Evolutionary conservation across 1,140 invertebrate species (phyloP), one percentile per base, ranked within the genome.

Genomic region (Maniola jurtina): DNA sequence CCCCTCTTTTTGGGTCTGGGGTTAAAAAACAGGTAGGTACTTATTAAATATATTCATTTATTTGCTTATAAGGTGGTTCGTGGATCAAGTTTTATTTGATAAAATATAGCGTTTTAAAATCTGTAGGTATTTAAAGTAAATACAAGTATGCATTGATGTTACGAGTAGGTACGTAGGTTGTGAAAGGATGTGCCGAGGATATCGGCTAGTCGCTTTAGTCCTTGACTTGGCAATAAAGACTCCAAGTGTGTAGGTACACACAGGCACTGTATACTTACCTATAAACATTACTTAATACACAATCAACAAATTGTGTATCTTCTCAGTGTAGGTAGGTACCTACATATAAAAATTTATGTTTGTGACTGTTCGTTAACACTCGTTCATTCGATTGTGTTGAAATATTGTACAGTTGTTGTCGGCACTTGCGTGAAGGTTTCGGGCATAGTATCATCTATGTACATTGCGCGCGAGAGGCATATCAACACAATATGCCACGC

Each of bases 151-250:
- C 54, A 33, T 61, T 50, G 50, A 42, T 55, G 50, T 40, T 70
- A 72, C n/a, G n/a, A n/a, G n/a, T n/a, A n/a, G n/a, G n/a, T n/a
- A n/a, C 67, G 71, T 75, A 71, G 72, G 66, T 75, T 71, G 78
- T 83, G 81, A 86, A 86, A 83, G 81, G 83, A 83, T 82, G 78
- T 77, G 58, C 65, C 64, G 69, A 76, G 75, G 80, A 77, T 75
- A 70, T 65, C 71, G 56, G 61, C 75, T 74, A 74, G 68, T 76
- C 73, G 72, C 71, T 73, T 70, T 68, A 73, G 81, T 82, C 80
- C 80, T 82, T 85, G 81, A 61, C 57, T 67, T 38, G 47, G 61
- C 58, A 45, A 47, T 60, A 66, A 66, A 56, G 58, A 38, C 16
- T 48, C 8, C 45, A 14, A 13, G n/a, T 48, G 14, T 13, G 45